Conservation (phyloP, 2,888 invertebrate species). For the Drosophila affinis region DNA sequence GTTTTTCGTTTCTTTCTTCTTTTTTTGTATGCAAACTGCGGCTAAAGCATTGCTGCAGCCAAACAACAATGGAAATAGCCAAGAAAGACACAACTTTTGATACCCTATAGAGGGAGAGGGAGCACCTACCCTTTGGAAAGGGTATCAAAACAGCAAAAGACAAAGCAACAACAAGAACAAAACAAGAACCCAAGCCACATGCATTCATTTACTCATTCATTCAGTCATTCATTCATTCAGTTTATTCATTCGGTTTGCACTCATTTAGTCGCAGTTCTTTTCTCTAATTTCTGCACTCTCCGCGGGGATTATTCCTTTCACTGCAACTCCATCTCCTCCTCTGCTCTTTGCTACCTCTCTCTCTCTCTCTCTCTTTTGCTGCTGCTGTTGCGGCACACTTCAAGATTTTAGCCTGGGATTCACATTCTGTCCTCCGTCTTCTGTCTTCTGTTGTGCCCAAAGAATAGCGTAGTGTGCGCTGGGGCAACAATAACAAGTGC, state of each 20-base stretch:
- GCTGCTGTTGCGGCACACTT: slow-evolving; percentile 42
- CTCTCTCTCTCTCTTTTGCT: neutral
- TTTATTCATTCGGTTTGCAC: slow-evolving; percentile 51
- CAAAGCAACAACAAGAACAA: slow-evolving; percentile 12
- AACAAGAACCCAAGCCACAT: slow-evolving; percentile 41
- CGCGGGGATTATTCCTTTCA: no score
- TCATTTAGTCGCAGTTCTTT: slow-evolving; percentile 51
- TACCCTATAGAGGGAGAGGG: neutral
- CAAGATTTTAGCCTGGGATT: slow-evolving; percentile 47
- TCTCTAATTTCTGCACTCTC: slow-evolving; percentile 23
- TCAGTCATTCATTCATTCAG: neutral
- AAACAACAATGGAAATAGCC: slow-evolving; percentile 21
- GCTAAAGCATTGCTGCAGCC: slow-evolving; percentile 42
- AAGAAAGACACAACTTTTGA: slow-evolving; percentile 2
- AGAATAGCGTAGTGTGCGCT: slow-evolving; percentile 31
- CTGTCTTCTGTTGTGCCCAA: slow-evolving; percentile 21
- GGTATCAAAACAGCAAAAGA: slow-evolving; percentile 8
- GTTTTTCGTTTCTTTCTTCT: slow-evolving; percentile 40
- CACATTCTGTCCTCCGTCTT: slow-evolving; percentile 2
- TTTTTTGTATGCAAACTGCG: slow-evolving; percentile 74
- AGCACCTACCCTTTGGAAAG: neutral
- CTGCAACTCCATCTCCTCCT: neutral
- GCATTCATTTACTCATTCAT: slow-evolving; percentile 44
- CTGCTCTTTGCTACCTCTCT: neutral
- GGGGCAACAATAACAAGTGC: slow-evolving; percentile 45